Conservation (phyloP, 2,113 vertebrate genomes). For the Fregata magnificens region DNA sequence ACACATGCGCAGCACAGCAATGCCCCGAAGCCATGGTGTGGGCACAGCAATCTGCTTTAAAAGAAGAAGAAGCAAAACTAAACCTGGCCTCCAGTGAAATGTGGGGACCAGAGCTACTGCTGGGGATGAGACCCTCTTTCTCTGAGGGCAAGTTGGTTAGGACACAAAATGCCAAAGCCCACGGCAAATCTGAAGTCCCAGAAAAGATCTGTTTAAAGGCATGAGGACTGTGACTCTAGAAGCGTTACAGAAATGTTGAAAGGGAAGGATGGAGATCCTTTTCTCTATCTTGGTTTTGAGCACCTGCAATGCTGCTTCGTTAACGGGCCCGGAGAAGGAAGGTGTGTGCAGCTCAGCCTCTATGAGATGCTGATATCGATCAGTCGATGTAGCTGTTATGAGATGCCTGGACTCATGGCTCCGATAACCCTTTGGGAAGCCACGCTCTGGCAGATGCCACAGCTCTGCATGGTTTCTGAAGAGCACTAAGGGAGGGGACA, state of each 20-base stretch:
- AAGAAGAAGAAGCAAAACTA: background rate
- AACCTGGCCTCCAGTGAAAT: background rate
- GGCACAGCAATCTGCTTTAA: background rate
- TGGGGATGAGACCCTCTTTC: background rate
- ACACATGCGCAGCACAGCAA: background rate
- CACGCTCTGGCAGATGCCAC: background rate
- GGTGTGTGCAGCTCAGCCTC: background rate
- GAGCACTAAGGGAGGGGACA: background rate
- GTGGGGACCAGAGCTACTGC: background rate
- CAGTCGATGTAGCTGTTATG: accelerated
- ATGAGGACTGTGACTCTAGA: background rate
- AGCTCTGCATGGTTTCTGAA: background rate
- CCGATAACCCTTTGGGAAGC: background rate
- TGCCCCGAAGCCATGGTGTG: background rate
- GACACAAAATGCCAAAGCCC: background rate
- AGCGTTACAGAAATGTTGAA: background rate
- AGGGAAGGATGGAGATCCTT: background rate
- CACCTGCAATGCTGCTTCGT: background rate
- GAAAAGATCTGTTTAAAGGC: background rate
- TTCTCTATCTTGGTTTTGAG: background rate
- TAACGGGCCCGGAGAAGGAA: background rate
- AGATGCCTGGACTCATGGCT: background rate
- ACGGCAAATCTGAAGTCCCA: background rate
- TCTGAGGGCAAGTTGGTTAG: background rate
- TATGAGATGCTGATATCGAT: accelerated